Evolutionary conservation across 2,797 vertebrate species (phyloP).

Genomic region (Strix occidentalis): DNA sequence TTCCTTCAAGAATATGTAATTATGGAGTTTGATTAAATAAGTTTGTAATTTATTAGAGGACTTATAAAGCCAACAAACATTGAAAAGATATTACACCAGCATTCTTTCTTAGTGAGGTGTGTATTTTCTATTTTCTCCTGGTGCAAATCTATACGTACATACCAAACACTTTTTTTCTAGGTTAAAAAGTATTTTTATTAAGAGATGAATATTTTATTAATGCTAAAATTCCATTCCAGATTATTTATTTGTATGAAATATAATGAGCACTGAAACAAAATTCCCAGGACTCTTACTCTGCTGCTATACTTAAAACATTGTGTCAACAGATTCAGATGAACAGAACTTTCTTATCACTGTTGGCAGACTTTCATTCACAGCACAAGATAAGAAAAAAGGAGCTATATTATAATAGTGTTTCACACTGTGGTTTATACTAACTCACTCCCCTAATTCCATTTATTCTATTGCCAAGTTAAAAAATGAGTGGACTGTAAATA

Average conservation of each 20-base stretch:
- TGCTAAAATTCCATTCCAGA: conserved; percentile 10
- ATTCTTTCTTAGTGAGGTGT: conserved; percentile 13
- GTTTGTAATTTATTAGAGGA: conserved; percentile 50
- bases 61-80: conserved; percentile 32
- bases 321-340: conserved; percentile 56
- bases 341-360: conserved; percentile 67
- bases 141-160: background rate
- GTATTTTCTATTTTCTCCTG: background rate
- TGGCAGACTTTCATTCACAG: conserved; percentile 48
- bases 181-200: background rate
- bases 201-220: conserved; percentile 4
- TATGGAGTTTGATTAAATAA: conserved; percentile 42
- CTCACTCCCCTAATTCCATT: background rate
- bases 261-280: conserved; percentile 9
- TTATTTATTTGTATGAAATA: conserved; percentile 49
- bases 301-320: conserved; percentile 34
- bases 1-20: conserved; percentile 26
- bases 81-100: conserved; percentile 16
- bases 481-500: conserved; percentile 9
- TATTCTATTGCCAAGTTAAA: conserved; percentile 38
- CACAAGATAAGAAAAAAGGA: background rate
- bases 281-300: background rate
- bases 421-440: conserved; percentile 12
- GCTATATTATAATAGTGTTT: conserved; percentile 41
- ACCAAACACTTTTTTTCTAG: background rate